Evolutionary conservation across 2,888 invertebrate species (phyloP), one percentile per base, ranked within the genome.

Genomic region (Heteromyza rotundicornis): DNA sequence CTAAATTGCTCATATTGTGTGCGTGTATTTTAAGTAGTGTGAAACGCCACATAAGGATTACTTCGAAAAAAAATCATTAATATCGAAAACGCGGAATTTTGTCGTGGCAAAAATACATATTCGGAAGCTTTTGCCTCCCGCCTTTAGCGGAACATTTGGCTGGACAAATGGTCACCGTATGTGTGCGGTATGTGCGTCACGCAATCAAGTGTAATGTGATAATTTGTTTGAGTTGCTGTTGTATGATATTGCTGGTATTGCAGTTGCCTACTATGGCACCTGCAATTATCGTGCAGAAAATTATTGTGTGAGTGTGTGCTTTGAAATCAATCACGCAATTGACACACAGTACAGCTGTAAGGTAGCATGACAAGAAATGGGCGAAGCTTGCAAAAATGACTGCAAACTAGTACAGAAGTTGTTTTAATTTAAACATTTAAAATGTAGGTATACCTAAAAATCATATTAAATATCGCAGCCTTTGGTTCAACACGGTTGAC

Each of bases 181-280:
- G 47, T 47, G 40, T 40, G 40, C 14, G 40, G 10, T n/a, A 20
- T 19, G 64, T 69, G 72, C 67, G 68, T 73, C 77, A 77, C 78
- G 78, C 78, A 77, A 68, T 78, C 71, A 70, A 74, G 70, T 74
- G 74, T 74, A 74, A 79, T 70, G 73, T 78, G 74, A 75, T 79
- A 78, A 78, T 78, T 77, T 78, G 75, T 74, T 70, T 77, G 74
- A 73, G 73, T 76, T 69, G 70, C 64, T 64, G 64, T 19, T 52
- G 22, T 51, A 51, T 2, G 22, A 14, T 53, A 35, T 53, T 32
- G 35, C 17, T 32, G 53, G 17, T 36, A n/a, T 53, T 53, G 32
- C 12, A 8, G 53, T 24, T 32, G 19, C 14, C 47, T 17, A 19
- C 19, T 17, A 20, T 47, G 2, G 20, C 20, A 19, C 7, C 19